Conservation (phyloP, 2,797 vertebrate genomes). For the Linurgus olivaceus region DNA sequence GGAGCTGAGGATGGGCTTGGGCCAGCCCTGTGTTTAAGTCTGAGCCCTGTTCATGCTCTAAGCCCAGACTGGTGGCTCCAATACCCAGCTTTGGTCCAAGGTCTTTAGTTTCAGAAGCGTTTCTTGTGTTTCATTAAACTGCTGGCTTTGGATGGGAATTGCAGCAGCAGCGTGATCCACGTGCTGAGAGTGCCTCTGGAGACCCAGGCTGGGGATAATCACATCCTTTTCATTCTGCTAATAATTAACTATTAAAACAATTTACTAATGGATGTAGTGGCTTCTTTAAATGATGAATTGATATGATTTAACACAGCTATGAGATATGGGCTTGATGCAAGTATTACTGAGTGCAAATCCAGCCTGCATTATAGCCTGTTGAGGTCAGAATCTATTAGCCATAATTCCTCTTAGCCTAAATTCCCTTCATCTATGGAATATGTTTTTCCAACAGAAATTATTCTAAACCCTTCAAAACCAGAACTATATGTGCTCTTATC, state of each 20-base stretch:
- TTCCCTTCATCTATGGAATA: background rate
- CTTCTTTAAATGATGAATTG: slow-evolving; percentile 46
- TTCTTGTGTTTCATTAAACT: background rate
- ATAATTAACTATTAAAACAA: slow-evolving; percentile 62
- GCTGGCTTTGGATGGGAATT: background rate
- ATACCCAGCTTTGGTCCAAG: background rate
- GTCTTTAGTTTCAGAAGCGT: background rate
- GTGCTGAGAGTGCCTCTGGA: background rate
- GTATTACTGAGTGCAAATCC: slow-evolving; percentile 16
- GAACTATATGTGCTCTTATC: background rate
- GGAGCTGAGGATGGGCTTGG: background rate
- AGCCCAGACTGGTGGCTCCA: background rate
- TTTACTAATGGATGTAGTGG: slow-evolving; percentile 54
- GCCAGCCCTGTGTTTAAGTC: fast-evolving
- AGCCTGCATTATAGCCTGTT: slow-evolving; percentile 22
- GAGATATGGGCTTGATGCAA: slow-evolving; percentile 17
- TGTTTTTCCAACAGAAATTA: slow-evolving; percentile 4
- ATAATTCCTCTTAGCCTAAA: slow-evolving; percentile 1
- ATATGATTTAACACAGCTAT: slow-evolving; percentile 1
- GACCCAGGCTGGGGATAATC: background rate
- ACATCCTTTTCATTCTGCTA: background rate
- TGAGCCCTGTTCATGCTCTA: background rate
- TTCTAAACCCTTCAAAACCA: background rate
- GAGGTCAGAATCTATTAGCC: slow-evolving; percentile 62
- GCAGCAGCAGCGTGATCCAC: background rate